A percentile compares a stretch with the other conserved stretches of the same genome.
These are phyloP conservation scores for Camponotus pennsylvanicus DNA, from an alignment of 1,140 invertebrate species.

Conservation along the genomic window DNA sequence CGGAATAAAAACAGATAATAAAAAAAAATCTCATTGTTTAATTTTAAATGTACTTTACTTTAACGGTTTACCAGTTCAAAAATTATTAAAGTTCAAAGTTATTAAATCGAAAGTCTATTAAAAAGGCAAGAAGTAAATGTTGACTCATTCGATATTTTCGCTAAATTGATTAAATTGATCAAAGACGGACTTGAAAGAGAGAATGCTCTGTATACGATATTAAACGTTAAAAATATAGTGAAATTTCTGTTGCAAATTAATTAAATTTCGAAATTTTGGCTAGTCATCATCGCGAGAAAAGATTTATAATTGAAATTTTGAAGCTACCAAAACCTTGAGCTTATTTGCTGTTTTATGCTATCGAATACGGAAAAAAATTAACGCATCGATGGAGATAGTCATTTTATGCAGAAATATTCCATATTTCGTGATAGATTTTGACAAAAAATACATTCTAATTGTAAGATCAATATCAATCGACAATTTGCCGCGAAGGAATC, in stretches of 20 bases:
- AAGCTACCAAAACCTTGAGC: background rate
- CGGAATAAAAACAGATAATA: background rate
- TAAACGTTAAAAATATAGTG: background rate
- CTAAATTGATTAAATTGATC: background rate
- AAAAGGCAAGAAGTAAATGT: too few species aligned
- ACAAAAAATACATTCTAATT: background rate
- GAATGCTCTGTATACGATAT: background rate
- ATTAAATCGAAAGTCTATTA: background rate
- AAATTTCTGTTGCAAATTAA: background rate
- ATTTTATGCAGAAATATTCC: background rate
- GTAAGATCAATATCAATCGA: background rate
- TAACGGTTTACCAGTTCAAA: background rate
- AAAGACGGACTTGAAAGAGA: background rate
- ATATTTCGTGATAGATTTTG: background rate
- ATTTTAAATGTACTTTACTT: background rate
- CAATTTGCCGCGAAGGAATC: slow-evolving; percentile 54
- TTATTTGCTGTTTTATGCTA: background rate
- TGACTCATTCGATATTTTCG: background rate
- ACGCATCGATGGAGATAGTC: background rate
- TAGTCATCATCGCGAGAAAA: background rate
- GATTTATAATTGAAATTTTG: background rate
- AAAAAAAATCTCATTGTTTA: background rate
- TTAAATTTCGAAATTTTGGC: background rate
- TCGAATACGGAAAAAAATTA: background rate
- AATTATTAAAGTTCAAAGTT: background rate